These are phyloP conservation scores for Carlito syrichta DNA, from an alignment of 2,113 vertebrate genomes.

Conservation along the genomic window DNA sequence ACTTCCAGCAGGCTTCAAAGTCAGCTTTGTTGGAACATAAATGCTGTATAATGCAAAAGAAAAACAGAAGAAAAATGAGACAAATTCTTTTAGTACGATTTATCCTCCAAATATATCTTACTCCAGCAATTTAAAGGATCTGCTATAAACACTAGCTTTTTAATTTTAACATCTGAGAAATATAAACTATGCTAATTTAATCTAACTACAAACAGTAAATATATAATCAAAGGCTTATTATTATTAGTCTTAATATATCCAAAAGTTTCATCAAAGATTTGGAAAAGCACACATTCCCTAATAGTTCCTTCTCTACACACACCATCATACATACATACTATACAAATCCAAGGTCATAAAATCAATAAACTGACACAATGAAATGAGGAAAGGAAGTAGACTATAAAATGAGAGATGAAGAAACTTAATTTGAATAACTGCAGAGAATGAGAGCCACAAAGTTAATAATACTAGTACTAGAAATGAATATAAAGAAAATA, in stretches of 20 bases:
- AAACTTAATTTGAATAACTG: neutral
- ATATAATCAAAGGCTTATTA: neutral
- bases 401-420: neutral
- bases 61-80: neutral
- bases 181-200: neutral
- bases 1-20: neutral
- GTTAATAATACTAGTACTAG: neutral
- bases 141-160: neutral
- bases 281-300: neutral
- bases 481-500: constrained; percentile 5
- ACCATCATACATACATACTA: neutral
- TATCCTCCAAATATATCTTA: neutral
- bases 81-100: neutral
- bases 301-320: neutral
- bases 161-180: neutral
- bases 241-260: neutral
- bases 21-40: neutral
- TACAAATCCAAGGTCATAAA: neutral
- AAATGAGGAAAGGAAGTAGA: neutral
- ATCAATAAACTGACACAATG: neutral
- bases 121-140: neutral
- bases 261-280: neutral
- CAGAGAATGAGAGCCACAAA: neutral
- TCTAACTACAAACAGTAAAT: neutral
- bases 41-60: neutral